A percentile compares a stretch with the other conserved stretches of the same genome.
Conservation (phyloP, 1,140 invertebrate genomes). For the Trissolcus basalis region DNA sequence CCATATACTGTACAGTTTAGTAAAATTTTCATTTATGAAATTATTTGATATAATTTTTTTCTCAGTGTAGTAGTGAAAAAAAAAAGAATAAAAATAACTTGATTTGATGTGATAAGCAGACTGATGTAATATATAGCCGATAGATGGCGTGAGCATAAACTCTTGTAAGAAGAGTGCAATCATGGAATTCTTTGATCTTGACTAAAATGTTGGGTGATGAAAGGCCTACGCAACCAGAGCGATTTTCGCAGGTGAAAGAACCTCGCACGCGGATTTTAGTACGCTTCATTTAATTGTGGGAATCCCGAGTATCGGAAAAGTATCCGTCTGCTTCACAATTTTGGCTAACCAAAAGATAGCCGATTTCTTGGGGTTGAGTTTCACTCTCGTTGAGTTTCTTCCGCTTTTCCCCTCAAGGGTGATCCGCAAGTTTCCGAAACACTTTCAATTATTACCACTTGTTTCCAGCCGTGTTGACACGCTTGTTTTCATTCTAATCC, state of each 20-base stretch:
- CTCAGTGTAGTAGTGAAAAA: not conserved
- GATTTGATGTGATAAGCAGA: conserved; percentile 45
- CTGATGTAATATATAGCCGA: conserved; percentile 58
- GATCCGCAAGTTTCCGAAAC: conserved; percentile 31
- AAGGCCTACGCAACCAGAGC: conserved; percentile 69
- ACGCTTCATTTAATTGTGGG: conserved; percentile 74
- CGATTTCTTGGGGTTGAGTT: conserved; percentile 56
- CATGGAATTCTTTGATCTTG: conserved; percentile 74
- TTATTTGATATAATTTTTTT: too few relatives aligned
- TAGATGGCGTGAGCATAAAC: conserved; percentile 63
- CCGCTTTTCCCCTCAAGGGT: conserved; percentile 14
- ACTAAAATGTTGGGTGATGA: conserved; percentile 69
- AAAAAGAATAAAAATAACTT: conserved; percentile 35
- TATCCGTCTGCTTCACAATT: conserved; percentile 48
- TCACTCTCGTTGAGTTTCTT: conserved; percentile 42
- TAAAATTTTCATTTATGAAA: too few relatives aligned
- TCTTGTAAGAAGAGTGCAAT: conserved; percentile 62
- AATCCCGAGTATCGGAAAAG: conserved; percentile 67
- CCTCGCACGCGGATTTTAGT: conserved; percentile 63
- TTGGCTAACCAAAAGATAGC: conserved; percentile 54
- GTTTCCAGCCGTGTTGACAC: conserved; percentile 14
- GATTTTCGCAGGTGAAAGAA: conserved; percentile 71
- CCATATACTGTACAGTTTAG: too few relatives aligned
- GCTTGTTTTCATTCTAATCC: not conserved
- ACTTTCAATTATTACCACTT: conserved; percentile 38